Conservation (phyloP, 2,888 invertebrate species). For the Malthinus flaveolus region DNA sequence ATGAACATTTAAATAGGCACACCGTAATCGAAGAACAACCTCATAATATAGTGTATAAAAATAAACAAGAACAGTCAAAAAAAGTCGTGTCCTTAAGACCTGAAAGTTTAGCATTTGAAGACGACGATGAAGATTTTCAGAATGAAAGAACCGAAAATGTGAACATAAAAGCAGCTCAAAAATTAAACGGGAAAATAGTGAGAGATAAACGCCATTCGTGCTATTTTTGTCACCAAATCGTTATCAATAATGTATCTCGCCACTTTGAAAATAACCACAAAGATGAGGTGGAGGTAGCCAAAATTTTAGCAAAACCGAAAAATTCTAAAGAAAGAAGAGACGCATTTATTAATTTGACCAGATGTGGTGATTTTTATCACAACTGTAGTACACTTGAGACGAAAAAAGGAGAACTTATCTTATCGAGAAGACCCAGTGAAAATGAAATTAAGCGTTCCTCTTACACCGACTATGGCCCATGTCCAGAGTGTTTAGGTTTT, state of each 20-base stretch:
- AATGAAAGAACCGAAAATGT: neutral
- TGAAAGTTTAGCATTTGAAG: neutral
- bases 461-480: conserved; percentile 8
- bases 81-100: neutral
- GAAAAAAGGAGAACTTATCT: conserved; percentile 6
- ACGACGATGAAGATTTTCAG: no score
- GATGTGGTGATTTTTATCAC: conserved; percentile 4
- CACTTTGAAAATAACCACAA: conserved; percentile 13
- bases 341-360: neutral
- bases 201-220: conserved; percentile 6
- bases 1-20: neutral
- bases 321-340: neutral
- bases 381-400: neutral
- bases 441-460: neutral
- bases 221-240: conserved; percentile 4
- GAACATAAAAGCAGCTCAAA: neutral
- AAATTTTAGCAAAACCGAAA: conserved; percentile 5
- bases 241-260: conserved; percentile 8
- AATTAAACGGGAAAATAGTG: conserved; percentile 3
- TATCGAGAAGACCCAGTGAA: conserved; percentile 1
- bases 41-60: no score
- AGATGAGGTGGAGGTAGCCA: conserved; percentile 9
- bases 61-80: no score
- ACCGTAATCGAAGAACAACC: no score
- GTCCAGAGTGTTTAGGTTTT: conserved; percentile 12